Percentiles rank a stretch among this genome's conserved stretches.
Conservation (phyloP, 2,888 invertebrate genomes). For the Villa cingulata region DNA sequence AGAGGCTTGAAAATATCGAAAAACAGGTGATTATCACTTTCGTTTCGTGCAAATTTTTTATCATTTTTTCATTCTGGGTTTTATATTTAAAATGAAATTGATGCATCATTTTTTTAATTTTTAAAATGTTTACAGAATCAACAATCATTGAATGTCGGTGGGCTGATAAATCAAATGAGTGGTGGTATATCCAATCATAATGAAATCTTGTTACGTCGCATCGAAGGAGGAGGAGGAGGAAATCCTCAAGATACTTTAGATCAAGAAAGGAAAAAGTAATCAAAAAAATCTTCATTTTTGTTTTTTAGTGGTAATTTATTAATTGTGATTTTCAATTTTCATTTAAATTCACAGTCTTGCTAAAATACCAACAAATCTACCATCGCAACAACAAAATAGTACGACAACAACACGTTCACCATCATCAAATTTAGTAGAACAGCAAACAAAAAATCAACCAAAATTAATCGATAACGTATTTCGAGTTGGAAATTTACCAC, state of each 20-base stretch:
- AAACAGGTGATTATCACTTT: neutral
- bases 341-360: neutral
- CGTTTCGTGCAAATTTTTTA: too few species aligned
- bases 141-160: neutral
- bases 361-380: neutral
- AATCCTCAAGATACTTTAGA: neutral
- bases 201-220: neutral
- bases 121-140: neutral
- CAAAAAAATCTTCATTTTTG: too few species aligned
- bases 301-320: too few species aligned
- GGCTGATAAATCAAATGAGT: neutral
- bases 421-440: neutral
- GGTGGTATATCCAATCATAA: neutral
- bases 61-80: too few species aligned
- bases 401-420: too few species aligned
- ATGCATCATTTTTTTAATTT: too few species aligned
- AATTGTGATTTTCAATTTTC: too few species aligned
- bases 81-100: too few species aligned
- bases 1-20: neutral
- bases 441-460: neutral
- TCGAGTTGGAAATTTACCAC: conserved; percentile 2
- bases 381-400: neutral
- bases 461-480: neutral
- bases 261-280: neutral
- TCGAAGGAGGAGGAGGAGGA: neutral